Evolutionary conservation across 2,797 vertebrate species (phyloP), one percentile per base, ranked within the genome.

Genomic region (Astyanax mexicanus): DNA sequence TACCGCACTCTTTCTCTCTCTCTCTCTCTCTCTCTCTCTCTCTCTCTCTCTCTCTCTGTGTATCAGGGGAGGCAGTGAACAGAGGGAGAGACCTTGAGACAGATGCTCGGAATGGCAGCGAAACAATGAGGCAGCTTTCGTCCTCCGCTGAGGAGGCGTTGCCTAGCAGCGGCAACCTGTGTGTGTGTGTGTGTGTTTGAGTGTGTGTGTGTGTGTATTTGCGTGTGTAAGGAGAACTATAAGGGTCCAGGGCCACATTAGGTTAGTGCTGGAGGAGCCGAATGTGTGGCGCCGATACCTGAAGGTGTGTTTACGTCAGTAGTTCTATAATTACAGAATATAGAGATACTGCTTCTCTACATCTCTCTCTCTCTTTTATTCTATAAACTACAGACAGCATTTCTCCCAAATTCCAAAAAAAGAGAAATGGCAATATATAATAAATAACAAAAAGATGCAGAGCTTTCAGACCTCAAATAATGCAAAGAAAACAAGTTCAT

Each of bases 1-100:
- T 17, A 45, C 19, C 38, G 55, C 74, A 69, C 73, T 60, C n/a
- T n/a, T n/a, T n/a, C n/a, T n/a, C n/a, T n/a, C n/a, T 47, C n/a
- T n/a, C n/a, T n/a, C n/a, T 77, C 25, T 23, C 55, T 57, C 40
- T 83, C 49, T 74, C 32, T 76, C 25, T 23, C 55, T 57, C 40
- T 83, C 49, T 74, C 32, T 76, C n/a, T 77, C 25, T 23, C 55
- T 57, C 40, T 83, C 49, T 74, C 32, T 76, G 55, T 83, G 74
- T 84, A 10, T 49, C 25, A 10, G 42, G 21, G 70, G 42, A 74
- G 67, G 19, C 68, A 64, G 3, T 60, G 75, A 69, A 65, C 25
- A 77, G 71, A 80, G 66, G 17, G 58, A 69, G 70, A 80, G 75
- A 77, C 65, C 74, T 80, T 77, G 74, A 80, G 74, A 80, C 69